Evolutionary conservation across 2,888 invertebrate species (phyloP), one percentile per base, ranked within the genome.

Genomic region (Caenorhabditis parvicauda): DNA sequence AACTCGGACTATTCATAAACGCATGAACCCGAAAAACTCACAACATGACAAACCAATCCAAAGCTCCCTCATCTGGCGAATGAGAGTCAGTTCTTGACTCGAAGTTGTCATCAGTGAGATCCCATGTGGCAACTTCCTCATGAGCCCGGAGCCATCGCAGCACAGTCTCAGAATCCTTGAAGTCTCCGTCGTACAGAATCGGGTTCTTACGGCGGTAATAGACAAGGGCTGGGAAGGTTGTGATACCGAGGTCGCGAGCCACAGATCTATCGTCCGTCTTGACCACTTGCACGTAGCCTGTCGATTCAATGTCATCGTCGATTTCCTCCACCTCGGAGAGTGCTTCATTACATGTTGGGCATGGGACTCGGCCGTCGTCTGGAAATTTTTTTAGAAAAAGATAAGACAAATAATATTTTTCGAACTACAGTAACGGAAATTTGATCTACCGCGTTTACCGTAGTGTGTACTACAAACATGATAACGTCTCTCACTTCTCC

Each of bases 121-220:
- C 77, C 66, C 68, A 66, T 7, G 74, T 70, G 41, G 68, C 75
- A 12, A 75, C 75, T 44, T 80, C 78, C 41, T 81, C 80, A 55
- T 80, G 81, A 6, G 79, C 63, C n/a, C 80, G 70, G 9, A 81
- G 64, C 81, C 81, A 81, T 1, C 78, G 63, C 41, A 78, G 67
- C 22, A 81, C 70, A 12, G 59, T 65, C 35, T 77, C 75, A 0
- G 80, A 78, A 43, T 79, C 79, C 45, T 71, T 72, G 72, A 81
- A 81, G 27, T 81, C 80, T 17, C 79, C 93, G 86, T 93, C 92
- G 85, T 92, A 94, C 82, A 92, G 89, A 83, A 92, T 92, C 82
- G 93, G 92, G 86, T 92, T 90, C 84, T 90, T 91, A 84, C 93
- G 90, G 85, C 93, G 89, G 87, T 92, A 94, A 84, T 93, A 94